Evolutionary conservation across 2,797 vertebrate genomes (phyloP).

Genomic region (Hybognathus amarus): DNA sequence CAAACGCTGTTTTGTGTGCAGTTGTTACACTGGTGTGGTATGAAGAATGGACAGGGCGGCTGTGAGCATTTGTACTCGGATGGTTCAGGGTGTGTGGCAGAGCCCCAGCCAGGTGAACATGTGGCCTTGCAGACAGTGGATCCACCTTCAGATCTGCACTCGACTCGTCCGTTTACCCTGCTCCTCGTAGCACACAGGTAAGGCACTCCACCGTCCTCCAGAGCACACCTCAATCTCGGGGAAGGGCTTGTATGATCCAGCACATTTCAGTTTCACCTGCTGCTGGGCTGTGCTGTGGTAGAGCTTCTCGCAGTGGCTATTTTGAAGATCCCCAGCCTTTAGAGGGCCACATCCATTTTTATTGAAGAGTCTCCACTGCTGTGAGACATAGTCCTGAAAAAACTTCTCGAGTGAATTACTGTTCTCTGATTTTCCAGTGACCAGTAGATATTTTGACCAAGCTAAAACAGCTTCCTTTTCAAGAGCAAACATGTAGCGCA

Average conservation of each 20-base stretch:
- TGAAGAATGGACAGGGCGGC: not conserved
- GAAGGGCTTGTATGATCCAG: not conserved
- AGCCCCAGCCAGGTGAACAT: not conserved
- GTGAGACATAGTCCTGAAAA: not conserved
- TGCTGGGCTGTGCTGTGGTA: not conserved
- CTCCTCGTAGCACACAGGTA: not conserved
- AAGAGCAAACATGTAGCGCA: not conserved
- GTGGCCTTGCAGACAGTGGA: not conserved
- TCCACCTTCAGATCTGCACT: not conserved
- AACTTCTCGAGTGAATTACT: too few relatives aligned
- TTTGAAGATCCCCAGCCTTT: not conserved
- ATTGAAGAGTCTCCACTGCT: not conserved
- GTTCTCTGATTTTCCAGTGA: not conserved
- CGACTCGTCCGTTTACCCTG: not conserved
- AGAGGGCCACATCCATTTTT: constrained; percentile 1
- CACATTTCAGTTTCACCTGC: not conserved
- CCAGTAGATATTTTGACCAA: not conserved
- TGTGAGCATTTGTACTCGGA: not conserved
- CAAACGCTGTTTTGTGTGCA: not conserved
- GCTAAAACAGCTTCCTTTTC: constrained; percentile 9
- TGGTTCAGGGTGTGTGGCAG: not conserved
- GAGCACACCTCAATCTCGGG: not conserved
- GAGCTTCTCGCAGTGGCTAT: not conserved
- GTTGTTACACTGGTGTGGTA: not conserved
- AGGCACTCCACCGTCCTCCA: not conserved